phyloP scores from a whole-genome alignment of 2,888 invertebrate species.

The Diachrysia chrysitis region DNA sequence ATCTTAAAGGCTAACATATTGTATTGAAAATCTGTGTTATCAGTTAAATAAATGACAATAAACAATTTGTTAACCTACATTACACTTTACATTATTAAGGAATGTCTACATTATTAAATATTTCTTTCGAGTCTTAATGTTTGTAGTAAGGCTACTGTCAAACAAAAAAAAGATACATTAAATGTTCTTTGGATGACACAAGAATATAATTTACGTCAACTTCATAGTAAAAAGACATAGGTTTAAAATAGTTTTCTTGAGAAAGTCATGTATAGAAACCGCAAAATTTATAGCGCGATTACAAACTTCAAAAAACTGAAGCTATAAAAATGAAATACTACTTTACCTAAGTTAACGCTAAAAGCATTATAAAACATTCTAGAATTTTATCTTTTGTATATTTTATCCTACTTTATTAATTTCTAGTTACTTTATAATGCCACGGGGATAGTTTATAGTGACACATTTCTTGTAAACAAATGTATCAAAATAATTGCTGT shows the following conservation, averaged over 20 bases:
- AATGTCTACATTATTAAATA: no score
- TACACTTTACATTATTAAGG: neutral
- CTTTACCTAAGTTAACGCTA: neutral
- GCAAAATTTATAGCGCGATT: neutral
- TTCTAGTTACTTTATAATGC: neutral
- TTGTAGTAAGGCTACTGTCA: no score
- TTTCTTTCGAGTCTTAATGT: neutral
- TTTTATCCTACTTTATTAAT: no score
- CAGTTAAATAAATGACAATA: neutral
- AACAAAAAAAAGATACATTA: no score
- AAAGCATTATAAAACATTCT: slow-evolving; percentile 2
- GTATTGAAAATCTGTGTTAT: slow-evolving; percentile 3
- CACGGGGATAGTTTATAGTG: neutral
- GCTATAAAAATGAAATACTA: neutral
- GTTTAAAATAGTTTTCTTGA: neutral
- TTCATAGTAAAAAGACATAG: no score
- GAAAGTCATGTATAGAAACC: neutral
- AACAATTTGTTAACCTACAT: neutral
- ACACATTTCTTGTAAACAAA: neutral
- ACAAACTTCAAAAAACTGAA: slow-evolving; percentile 3
- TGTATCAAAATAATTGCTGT: no score
- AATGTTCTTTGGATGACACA: no score
- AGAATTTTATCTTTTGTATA: no score
- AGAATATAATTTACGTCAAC: no score
- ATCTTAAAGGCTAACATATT: neutral